These are phyloP conservation scores for Papilio glaucus DNA, from an alignment of 1,140 invertebrate genomes.

Conservation along the genomic window DNA sequence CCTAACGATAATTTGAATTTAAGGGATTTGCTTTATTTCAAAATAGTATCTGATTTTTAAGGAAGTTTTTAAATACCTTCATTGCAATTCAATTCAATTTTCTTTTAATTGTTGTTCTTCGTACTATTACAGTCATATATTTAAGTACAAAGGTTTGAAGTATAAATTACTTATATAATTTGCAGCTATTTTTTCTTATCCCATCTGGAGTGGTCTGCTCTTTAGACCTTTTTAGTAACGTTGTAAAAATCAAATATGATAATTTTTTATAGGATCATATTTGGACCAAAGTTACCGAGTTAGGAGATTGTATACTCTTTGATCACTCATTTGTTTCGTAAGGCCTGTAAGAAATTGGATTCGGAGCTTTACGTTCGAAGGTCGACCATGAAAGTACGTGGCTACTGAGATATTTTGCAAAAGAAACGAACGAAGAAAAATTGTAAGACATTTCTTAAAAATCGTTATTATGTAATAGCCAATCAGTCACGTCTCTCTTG, in stretches of 20 bases:
- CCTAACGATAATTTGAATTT: slow-evolving; percentile 81
- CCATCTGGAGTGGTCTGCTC: no score
- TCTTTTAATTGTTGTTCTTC: neutral
- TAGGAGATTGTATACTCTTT: neutral
- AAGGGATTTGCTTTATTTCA: slow-evolving; percentile 71
- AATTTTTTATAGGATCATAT: neutral
- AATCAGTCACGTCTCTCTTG: slow-evolving; percentile 45
- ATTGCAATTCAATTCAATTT: neutral
- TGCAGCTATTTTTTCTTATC: no score
- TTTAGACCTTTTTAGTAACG: no score
- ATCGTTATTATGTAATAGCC: slow-evolving; percentile 50
- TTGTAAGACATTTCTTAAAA: slow-evolving; percentile 53
- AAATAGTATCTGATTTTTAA: slow-evolving; percentile 42
- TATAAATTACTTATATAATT: no score
- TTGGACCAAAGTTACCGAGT: neutral
- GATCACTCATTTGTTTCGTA: neutral
- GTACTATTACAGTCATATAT: no score
- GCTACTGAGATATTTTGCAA: neutral
- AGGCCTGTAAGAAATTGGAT: neutral
- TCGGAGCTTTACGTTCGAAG: neutral
- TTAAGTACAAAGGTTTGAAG: no score
- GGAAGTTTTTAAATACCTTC: neutral
- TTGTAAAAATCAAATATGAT: no score
- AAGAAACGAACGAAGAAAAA: neutral
- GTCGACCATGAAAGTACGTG: neutral